Conservation (phyloP, 2,888 invertebrate species). For the Philhelius pedissequus region DNA sequence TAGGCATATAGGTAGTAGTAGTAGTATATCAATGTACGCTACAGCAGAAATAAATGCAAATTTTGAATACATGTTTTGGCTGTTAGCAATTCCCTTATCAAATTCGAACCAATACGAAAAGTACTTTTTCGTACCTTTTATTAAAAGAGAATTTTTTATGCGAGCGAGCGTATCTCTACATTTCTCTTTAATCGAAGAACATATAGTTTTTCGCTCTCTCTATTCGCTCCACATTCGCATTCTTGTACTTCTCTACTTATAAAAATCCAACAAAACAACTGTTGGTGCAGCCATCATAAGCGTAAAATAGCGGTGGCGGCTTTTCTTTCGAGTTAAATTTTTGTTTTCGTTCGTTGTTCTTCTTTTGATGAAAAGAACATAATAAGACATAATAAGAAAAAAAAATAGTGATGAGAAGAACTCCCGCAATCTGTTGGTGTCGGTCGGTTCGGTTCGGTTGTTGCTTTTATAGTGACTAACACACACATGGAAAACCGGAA, state of each 20-base stretch:
- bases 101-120: no score
- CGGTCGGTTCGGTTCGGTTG: no score
- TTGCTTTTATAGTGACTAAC: background rate
- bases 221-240: constrained; percentile 5
- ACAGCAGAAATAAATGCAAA: no score
- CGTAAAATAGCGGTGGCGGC: background rate
- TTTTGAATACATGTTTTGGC: no score
- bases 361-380: constrained; percentile 33
- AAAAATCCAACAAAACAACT: background rate
- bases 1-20: no score
- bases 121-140: no score
- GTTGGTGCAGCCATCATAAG: background rate
- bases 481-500: constrained; percentile 62
- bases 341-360: constrained; percentile 15
- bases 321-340: constrained; percentile 13
- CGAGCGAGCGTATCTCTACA: no score
- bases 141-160: no score
- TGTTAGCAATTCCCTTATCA: no score
- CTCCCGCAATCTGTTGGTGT: constrained; percentile 26
- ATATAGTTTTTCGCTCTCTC: background rate
- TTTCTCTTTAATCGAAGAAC: constrained; percentile 27
- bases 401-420: constrained; percentile 20
- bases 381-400: constrained; percentile 26
- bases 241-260: no score
- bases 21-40: no score